A percentile compares a stretch with the other conserved stretches of the same genome.
Conservation (phyloP, 2,113 vertebrate genomes). For the Noctilio leporinus region DNA sequence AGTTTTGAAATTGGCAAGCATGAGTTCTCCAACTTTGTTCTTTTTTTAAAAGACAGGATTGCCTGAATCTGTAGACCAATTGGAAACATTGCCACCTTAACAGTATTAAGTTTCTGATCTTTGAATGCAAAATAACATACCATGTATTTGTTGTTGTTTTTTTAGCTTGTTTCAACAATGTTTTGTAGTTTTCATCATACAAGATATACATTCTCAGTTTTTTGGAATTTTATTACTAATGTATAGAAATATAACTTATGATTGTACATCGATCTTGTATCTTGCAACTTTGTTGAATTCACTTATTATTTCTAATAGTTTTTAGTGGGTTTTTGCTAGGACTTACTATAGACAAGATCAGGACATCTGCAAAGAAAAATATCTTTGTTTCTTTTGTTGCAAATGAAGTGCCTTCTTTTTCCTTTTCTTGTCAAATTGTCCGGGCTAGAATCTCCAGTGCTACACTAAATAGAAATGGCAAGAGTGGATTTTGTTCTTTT, state of each 20-base stretch:
- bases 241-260: background rate
- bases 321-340: background rate
- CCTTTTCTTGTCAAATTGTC: background rate
- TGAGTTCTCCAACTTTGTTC: background rate
- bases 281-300: background rate
- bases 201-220: background rate
- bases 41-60: background rate
- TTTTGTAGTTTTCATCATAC: background rate
- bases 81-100: background rate
- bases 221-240: background rate
- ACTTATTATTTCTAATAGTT: background rate
- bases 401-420: background rate
- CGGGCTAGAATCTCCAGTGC: background rate
- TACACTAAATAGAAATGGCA: background rate
- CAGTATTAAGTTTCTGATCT: background rate
- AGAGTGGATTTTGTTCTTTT: background rate
- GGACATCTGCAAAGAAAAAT: background rate
- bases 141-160: background rate
- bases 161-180: background rate
- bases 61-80: background rate
- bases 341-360: background rate
- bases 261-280: background rate
- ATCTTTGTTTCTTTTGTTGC: background rate
- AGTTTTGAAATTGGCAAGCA: background rate
- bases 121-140: background rate